Base-by-base conservation (phyloP, 2,888 invertebrate genomes). In the Torymus texanus region DNA sequence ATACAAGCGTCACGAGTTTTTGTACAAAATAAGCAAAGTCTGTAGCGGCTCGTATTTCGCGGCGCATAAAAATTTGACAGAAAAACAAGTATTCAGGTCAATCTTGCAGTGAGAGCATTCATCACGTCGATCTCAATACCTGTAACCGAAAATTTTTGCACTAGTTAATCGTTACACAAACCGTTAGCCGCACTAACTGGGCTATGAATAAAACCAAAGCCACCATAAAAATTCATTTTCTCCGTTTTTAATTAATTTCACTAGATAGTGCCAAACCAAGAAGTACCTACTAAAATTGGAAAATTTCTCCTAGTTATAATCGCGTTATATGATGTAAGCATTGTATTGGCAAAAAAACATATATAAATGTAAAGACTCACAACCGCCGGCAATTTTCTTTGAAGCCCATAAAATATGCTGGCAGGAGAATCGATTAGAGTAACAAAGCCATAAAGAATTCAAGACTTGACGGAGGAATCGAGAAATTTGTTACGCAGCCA, bases 371-470 rank as follows among this genome's bases (percentile, higher is more conserved):
- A 41, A 41, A 41, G 41, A 8, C 41, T 50, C 50, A 4, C 14
- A 8, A 53, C n/a, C 3, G 50, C 14, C 24, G 50, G 63, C 14
- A 24, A 70, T 65, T 70, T 70, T 58, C 63, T 76, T 70, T 29
- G 62, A 76, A n/a, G 50, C 50, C 24, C 66, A 21, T 66, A 61
- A 59, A 66, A 66, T 70, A 50, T 10, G 1, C 56, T 0, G 14
- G 53, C 16, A 11, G 55, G 12, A 67, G 59, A 75, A 67, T 75
- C 62, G n/a, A 62, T 75, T 61, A 67, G 75, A 68, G 53, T 59
- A 68, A 75, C 59, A 68, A 68, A 68, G 75, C 21, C 56, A 68
- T 68, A 68, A 41, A 55, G 21, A 66, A 66, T 66, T 41, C 41
- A 41, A 41, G 41, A 41, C 41, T 51, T 50, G 65, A 75, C 53